Conservation (phyloP, 2,113 vertebrate genomes). For the Elephas maximus region DNA sequence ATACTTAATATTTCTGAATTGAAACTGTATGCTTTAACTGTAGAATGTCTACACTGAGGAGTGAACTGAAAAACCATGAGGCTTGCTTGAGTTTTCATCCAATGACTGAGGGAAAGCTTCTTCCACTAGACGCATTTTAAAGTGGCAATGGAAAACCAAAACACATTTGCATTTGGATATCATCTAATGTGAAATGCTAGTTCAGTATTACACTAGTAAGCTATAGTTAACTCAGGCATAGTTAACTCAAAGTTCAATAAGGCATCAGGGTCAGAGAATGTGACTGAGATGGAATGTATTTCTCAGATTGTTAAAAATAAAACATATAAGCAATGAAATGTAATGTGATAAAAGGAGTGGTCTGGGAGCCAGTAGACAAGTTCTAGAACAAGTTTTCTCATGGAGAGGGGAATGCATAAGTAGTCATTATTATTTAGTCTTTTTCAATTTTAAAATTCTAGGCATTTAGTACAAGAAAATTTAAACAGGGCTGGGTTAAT, state of each 20-base stretch:
- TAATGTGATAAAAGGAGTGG: background rate
- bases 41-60: background rate
- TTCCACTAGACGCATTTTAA: background rate
- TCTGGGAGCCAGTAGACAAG: background rate
- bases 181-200: background rate
- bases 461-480: background rate
- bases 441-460: conserved; percentile 31
- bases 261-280: background rate
- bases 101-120: background rate
- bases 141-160: background rate
- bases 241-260: background rate
- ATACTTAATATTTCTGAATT: background rate
- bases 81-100: background rate
- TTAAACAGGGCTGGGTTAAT: background rate
- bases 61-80: background rate
- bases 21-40: background rate
- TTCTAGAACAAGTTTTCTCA: background rate
- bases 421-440: background rate
- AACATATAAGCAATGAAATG: background rate
- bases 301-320: conserved; percentile 27
- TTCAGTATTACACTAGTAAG: background rate
- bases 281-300: background rate
- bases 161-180: background rate
- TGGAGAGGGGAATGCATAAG: background rate
- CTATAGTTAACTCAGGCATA: background rate